Evolutionary conservation across 2,113 vertebrate genomes (phyloP).

Genomic region (Gobiocypris rarus): DNA sequence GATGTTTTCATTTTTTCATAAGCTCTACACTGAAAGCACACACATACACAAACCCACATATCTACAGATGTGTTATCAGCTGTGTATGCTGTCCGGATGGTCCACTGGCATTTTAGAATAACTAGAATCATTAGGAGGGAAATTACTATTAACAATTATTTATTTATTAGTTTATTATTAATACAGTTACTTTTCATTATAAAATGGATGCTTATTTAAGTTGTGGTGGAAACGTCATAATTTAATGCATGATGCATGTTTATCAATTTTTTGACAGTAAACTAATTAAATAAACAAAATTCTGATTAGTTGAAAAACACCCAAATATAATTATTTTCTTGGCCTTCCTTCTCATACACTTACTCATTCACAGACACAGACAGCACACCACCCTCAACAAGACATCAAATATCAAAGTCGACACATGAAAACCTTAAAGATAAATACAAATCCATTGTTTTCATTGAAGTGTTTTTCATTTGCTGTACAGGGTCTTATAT

Average conservation of each 20-base stretch:
- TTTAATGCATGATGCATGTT: background rate
- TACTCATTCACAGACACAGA: constrained; percentile 2
- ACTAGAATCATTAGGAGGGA: constrained; percentile 38
- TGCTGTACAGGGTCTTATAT: constrained; percentile 85
- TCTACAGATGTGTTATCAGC: constrained; percentile 32
- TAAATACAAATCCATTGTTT: constrained; percentile 90
- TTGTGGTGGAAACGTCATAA: background rate
- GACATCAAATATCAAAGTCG: constrained; percentile 71
- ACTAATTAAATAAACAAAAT: background rate
- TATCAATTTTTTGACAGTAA: background rate
- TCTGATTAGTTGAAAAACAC: background rate
- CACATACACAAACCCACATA: background rate
- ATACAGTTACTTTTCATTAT: too few species aligned
- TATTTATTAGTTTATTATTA: too few species aligned
- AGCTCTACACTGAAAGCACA: constrained; percentile 38
- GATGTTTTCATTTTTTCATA: constrained; percentile 47
- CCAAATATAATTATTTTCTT: background rate
- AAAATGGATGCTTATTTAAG: too few species aligned
- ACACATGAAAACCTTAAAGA: constrained; percentile 76
- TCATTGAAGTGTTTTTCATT: constrained; percentile 87
- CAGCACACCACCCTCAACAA: background rate
- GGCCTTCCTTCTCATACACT: constrained; percentile 1
- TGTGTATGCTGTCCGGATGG: background rate
- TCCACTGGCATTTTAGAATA: constrained; percentile 29
- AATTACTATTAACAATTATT: too few species aligned